A percentile compares a stretch with the other conserved stretches of the same genome.
phyloP scores from a whole-genome alignment of 2,797 vertebrate species.

The Gephyroberyx darwinii region DNA sequence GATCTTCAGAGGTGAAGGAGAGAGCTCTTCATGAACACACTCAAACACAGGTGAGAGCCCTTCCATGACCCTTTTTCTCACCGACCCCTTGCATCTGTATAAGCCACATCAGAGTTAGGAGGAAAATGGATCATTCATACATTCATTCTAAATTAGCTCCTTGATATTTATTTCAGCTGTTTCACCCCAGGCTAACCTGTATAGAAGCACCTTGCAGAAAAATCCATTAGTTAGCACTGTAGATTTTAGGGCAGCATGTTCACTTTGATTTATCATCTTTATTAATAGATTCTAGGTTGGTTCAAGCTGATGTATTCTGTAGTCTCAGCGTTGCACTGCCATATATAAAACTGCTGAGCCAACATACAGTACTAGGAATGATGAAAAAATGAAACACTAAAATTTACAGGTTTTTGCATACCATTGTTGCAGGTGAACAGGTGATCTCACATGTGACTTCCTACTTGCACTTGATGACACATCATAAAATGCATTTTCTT shows the following conservation, averaged over 20 bases:
- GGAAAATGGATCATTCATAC: conserved; percentile 57
- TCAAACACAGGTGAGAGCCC: conserved; percentile 72
- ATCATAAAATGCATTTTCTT: conserved; percentile 2
- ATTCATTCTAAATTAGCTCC: conserved; percentile 46
- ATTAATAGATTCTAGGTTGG: conserved; percentile 57
- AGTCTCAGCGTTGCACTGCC: conserved; percentile 31
- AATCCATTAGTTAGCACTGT: conserved; percentile 51
- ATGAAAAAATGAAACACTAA: conserved; percentile 27
- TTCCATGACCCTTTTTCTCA: conserved; percentile 17
- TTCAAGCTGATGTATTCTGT: conserved; percentile 27
- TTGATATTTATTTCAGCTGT: conserved; percentile 46
- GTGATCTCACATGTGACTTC: conserved; percentile 28
- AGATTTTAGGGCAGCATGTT: conserved; percentile 62
- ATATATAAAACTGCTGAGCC: conserved; percentile 41
- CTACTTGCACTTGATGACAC: conserved; percentile 16
- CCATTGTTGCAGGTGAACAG: background rate
- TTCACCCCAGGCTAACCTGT: conserved; percentile 5
- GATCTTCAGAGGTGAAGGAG: conserved; percentile 56
- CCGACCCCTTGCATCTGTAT: conserved; percentile 20
- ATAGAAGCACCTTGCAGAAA: conserved; percentile 31
- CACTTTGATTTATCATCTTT: conserved; percentile 56
- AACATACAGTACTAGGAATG: conserved; percentile 19
- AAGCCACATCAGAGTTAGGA: conserved; percentile 30
- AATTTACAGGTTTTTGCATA: background rate
- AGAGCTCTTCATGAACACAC: conserved; percentile 37